Conservation (phyloP, 1,140 invertebrate species). For the Ooceraea biroi region DNA sequence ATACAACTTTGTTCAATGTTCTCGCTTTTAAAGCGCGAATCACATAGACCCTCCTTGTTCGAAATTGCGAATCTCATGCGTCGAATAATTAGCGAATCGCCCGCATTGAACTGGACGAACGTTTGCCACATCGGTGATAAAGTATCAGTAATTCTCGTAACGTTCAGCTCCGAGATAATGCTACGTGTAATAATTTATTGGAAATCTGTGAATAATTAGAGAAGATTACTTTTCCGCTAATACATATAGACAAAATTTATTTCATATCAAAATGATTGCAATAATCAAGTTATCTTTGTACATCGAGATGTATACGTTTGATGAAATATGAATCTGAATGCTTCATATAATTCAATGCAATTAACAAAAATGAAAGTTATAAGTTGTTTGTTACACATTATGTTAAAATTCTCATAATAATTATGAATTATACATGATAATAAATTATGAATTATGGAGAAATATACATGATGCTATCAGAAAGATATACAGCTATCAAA, state of each 20-base stretch:
- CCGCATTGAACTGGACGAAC: slow-evolving; percentile 25
- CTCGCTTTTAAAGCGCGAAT: slow-evolving; percentile 30
- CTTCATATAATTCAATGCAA: neutral
- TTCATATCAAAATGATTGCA: no score
- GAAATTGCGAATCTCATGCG: slow-evolving; percentile 7
- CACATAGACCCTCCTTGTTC: slow-evolving; percentile 12
- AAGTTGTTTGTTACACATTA: neutral
- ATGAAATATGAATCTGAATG: neutral
- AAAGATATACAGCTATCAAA: no score
- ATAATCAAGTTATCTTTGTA: no score
- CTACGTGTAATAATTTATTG: neutral
- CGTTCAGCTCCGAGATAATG: neutral
- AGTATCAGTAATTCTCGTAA: slow-evolving; percentile 36
- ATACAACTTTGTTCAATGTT: slow-evolving; percentile 45
- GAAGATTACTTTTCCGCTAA: neutral
- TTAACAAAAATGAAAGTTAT: neutral
- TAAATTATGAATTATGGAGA: neutral
- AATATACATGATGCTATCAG: neutral
- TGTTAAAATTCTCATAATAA: neutral
- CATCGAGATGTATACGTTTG: no score
- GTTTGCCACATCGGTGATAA: slow-evolving; percentile 56
- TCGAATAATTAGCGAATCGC: slow-evolving; percentile 59
- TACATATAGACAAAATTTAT: neutral
- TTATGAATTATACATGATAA: neutral
- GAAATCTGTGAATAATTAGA: neutral